phyloP scores from a whole-genome alignment of 92 coral and sea anemone species.

The Palythoa heliodiscus region DNA sequence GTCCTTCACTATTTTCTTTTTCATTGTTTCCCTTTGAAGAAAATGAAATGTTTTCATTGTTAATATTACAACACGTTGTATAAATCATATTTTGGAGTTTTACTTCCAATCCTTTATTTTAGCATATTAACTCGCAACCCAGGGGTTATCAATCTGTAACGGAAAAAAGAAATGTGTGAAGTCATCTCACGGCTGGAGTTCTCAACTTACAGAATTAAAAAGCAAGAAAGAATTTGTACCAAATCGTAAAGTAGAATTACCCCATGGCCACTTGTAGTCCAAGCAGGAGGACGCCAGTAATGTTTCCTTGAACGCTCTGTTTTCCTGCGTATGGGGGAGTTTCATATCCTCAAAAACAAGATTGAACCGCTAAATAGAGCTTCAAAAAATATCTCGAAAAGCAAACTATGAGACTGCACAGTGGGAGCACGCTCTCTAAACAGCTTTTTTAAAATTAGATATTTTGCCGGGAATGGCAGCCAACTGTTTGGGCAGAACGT shows the following conservation, averaged over 20 bases:
- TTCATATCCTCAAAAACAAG: neutral
- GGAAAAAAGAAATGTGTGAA: neutral
- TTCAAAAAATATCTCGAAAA: neutral
- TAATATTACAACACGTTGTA: neutral
- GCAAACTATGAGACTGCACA: too few species aligned
- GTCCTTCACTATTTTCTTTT: neutral
- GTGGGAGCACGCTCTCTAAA: too few species aligned
- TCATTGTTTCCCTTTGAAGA: neutral
- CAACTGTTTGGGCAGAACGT: too few species aligned
- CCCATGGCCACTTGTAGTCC: neutral
- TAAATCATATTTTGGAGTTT: neutral
- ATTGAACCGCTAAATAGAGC: neutral
- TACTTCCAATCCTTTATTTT: neutral
- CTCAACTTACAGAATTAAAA: neutral
- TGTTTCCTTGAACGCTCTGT: neutral
- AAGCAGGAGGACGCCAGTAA: neutral
- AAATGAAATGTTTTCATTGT: neutral
- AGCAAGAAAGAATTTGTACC: neutral
- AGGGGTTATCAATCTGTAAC: constrained; percentile 4
- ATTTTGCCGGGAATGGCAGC: too few species aligned
- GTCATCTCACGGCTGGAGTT: constrained; percentile 31
- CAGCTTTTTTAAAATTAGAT: too few species aligned
- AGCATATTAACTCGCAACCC: neutral
- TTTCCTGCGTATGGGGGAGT: neutral
- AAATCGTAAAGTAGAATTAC: neutral